These are phyloP conservation scores for Drosophila lini DNA, from an alignment of 1,140 invertebrate species.

Conservation along the genomic window DNA sequence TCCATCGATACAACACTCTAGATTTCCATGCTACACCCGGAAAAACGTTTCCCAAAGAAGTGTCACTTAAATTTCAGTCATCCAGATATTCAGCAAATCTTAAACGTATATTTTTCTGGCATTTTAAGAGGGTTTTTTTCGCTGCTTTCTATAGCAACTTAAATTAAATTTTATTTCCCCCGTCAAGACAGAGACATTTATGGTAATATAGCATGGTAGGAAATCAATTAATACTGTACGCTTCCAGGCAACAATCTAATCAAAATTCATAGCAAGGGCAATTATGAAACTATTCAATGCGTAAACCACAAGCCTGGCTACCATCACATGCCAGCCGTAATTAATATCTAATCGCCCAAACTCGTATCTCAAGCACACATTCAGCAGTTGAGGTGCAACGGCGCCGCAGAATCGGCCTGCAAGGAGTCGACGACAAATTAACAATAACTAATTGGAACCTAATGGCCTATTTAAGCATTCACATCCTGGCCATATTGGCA, in stretches of 20 bases:
- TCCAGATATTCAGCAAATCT: neutral
- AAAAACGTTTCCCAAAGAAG: neutral
- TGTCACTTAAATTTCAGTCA: neutral
- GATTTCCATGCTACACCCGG: neutral
- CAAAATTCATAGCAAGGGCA: slow-evolving; percentile 36
- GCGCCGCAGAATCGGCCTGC: slow-evolving; percentile 15
- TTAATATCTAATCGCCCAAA: slow-evolving; percentile 35
- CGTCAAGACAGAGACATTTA: neutral
- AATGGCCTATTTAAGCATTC: slow-evolving; percentile 62
- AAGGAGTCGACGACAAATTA: slow-evolving; percentile 66
- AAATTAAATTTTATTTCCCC: too few species aligned
- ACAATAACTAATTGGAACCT: slow-evolving; percentile 76
- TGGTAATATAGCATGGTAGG: neutral
- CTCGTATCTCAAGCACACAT: slow-evolving; percentile 4
- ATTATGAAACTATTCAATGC: slow-evolving; percentile 36
- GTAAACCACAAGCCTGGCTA: neutral
- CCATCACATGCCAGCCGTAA: slow-evolving; percentile 25
- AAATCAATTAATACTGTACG: slow-evolving; percentile 19
- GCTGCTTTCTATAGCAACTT: neutral
- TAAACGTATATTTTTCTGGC: neutral
- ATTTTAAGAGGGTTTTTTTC: neutral
- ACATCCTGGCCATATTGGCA: slow-evolving; percentile 18
- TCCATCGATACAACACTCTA: slow-evolving; percentile 3
- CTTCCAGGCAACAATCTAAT: slow-evolving; percentile 2
- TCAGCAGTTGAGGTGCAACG: slow-evolving; percentile 27